These are phyloP conservation scores for Arizona elegans DNA, from an alignment of 2,113 vertebrate species.

Conservation along the genomic window DNA sequence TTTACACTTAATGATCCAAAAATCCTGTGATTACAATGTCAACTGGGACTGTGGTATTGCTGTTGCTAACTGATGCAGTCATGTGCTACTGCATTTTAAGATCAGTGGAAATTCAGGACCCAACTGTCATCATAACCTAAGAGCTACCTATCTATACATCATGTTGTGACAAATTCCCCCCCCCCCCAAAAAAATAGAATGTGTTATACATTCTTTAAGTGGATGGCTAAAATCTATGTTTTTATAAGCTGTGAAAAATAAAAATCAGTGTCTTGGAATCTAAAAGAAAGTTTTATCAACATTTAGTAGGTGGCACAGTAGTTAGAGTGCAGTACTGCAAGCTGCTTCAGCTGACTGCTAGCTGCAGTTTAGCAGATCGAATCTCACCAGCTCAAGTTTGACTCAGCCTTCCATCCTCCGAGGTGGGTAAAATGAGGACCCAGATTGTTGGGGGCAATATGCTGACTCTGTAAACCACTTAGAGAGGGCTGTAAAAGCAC, in stretches of 20 bases:
- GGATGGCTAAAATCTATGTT: constrained; percentile 1
- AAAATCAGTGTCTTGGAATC: not conserved
- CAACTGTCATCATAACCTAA: not conserved
- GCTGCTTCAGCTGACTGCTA: no score
- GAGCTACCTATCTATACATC: not conserved
- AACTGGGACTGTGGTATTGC: not conserved
- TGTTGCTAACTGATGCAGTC: not conserved
- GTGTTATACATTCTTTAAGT: not conserved
- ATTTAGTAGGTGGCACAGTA: not conserved
- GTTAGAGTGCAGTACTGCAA: no score
- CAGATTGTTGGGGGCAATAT: no score
- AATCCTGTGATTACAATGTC: not conserved
- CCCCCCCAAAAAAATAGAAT: not conserved
- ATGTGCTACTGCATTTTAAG: not conserved
- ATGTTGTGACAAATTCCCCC: constrained; percentile 3
- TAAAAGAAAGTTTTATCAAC: not conserved
- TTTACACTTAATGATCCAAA: not conserved
- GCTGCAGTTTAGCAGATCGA: no score
- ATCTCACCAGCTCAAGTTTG: no score
- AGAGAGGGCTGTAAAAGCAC: no score
- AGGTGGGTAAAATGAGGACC: no score
- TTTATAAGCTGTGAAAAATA: not conserved
- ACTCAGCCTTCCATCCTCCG: no score
- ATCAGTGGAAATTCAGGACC: not conserved
- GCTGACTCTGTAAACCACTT: no score